A percentile compares a stretch with the other conserved stretches of the same genome.
Evolutionary conservation across 2,888 invertebrate species (phyloP).

Genomic region (Idaea aversata): DNA sequence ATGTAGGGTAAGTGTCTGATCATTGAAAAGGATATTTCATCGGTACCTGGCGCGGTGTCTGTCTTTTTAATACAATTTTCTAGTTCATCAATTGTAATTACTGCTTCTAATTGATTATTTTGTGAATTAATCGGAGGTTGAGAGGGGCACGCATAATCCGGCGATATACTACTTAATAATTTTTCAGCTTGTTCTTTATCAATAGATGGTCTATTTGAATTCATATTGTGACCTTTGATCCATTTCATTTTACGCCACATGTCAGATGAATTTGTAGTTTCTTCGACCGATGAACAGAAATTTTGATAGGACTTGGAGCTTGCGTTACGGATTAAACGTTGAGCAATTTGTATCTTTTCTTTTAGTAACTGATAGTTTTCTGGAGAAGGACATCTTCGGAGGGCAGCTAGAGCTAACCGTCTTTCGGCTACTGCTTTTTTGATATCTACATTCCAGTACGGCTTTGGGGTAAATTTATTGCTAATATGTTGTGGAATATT

Average conservation of each 20-base stretch:
- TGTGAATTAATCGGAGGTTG: neutral
- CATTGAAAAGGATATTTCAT: conserved; percentile 24
- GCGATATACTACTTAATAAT: conserved; percentile 2
- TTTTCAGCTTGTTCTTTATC: neutral
- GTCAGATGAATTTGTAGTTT: neutral
- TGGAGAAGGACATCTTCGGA: conserved; percentile 6
- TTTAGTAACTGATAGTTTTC: neutral
- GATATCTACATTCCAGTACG: conserved; percentile 6
- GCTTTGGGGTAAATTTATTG: conserved; percentile 7
- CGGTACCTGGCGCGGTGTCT: conserved; percentile 22
- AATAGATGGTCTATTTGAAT: neutral
- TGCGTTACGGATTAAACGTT: neutral
- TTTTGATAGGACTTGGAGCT: neutral
- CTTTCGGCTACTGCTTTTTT: conserved; percentile 9
- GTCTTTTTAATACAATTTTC: conserved; percentile 8
- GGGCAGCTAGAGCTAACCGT: conserved; percentile 5
- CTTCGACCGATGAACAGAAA: neutral
- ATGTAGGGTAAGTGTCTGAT: conserved; percentile 15
- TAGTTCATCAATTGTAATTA: conserved; percentile 1
- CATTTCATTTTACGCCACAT: neutral
- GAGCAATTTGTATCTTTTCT: neutral
- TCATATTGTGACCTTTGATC: neutral
- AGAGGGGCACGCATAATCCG: conserved; percentile 1
- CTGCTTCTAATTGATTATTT: conserved; percentile 2
- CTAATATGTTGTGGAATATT: neutral